Conservation (phyloP, 2,797 vertebrate species). For the Aulostomus chinensis region DNA sequence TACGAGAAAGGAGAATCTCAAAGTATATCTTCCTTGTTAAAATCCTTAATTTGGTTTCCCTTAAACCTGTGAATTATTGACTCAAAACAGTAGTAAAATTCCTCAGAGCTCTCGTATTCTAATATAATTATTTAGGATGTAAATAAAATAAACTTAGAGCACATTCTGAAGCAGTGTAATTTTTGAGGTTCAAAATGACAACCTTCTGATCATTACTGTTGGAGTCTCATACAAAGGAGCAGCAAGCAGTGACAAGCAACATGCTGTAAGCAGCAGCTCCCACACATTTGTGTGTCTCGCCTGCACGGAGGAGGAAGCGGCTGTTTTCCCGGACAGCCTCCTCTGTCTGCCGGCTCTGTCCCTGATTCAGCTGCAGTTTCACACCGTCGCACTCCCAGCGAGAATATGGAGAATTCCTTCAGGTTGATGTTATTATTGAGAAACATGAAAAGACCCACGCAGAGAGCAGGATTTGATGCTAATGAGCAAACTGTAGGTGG, state of each 20-base stretch:
- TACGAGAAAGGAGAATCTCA: too few relatives aligned
- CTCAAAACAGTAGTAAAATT: too few relatives aligned
- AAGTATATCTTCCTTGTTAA: too few relatives aligned
- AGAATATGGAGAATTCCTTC: conserved; percentile 30
- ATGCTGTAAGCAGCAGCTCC: background rate
- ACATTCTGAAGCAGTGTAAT: too few relatives aligned
- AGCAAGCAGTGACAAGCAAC: background rate
- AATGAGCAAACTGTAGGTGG: conserved; percentile 70
- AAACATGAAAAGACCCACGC: conserved; percentile 65
- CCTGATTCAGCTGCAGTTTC: conserved; percentile 36
- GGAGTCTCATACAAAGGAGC: background rate
- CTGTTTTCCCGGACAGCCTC: conserved; percentile 18
- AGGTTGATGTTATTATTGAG: conserved; percentile 46
- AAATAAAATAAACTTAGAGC: too few relatives aligned
- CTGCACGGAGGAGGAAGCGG: conserved; percentile 9
- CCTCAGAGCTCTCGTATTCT: too few relatives aligned
- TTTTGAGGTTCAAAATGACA: too few relatives aligned
- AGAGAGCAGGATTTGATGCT: conserved; percentile 49
- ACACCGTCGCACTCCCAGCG: conserved; percentile 24
- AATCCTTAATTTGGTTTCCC: too few relatives aligned
- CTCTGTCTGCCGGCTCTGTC: conserved; percentile 21
- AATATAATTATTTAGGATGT: too few relatives aligned
- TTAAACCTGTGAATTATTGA: too few relatives aligned
- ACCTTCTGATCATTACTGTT: background rate
- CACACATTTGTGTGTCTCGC: background rate